Evolutionary conservation across 2,113 vertebrate genomes (phyloP).

Genomic region (Ceyx margarethae): DNA sequence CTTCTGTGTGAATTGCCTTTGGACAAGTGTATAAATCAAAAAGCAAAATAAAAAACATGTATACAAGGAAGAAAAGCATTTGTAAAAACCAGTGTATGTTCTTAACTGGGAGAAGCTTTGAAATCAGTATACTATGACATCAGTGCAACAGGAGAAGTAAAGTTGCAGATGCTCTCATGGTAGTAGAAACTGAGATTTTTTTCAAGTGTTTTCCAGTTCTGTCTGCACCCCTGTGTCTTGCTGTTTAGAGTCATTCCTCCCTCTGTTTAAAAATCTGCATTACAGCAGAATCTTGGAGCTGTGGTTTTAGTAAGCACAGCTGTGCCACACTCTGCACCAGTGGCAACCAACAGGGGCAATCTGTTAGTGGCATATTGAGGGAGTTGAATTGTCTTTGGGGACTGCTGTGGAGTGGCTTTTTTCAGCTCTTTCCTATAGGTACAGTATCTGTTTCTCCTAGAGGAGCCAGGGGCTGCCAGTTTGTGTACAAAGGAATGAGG

Average conservation of each 20-base stretch:
- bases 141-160: background rate
- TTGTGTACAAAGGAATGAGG: background rate
- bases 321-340: slow-evolving; percentile 8
- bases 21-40: background rate
- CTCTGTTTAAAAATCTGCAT: background rate
- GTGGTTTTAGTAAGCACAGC: background rate
- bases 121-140: background rate
- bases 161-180: background rate
- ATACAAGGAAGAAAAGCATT: background rate
- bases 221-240: background rate
- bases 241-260: background rate
- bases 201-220: background rate
- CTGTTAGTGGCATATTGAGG: background rate
- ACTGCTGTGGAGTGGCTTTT: background rate
- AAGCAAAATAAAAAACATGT: background rate
- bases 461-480: background rate
- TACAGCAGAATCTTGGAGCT: background rate
- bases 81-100: background rate
- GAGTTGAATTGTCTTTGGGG: background rate
- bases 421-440: background rate
- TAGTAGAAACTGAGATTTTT: background rate
- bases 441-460: background rate
- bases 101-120: background rate
- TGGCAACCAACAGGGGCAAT: background rate
- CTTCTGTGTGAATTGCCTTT: background rate